Evolutionary conservation across 2,797 vertebrate genomes (phyloP).

Genomic region (Myripristis jacobus): DNA sequence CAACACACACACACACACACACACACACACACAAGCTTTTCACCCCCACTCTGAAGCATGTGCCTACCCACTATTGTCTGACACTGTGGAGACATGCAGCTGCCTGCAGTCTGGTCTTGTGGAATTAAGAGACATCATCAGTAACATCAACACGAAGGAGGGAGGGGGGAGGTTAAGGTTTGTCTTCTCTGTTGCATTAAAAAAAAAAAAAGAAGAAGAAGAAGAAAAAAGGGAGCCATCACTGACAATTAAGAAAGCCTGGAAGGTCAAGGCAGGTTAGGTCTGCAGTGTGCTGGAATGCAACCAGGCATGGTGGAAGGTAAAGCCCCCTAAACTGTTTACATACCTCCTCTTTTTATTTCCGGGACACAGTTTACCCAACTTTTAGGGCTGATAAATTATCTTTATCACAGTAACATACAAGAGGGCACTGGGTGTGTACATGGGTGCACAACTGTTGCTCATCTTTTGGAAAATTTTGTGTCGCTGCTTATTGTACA

Average conservation of each 20-base stretch:
- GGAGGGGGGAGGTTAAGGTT: slow-evolving; percentile 61
- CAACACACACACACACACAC: slow-evolving; percentile 45
- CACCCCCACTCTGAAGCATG: slow-evolving; percentile 63
- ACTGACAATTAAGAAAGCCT: slow-evolving; percentile 53
- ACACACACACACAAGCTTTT: slow-evolving; percentile 47
- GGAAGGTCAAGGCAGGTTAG: slow-evolving; percentile 60
- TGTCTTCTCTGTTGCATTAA: slow-evolving; percentile 48
- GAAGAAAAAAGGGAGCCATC: slow-evolving; percentile 13
- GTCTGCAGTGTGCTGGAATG: slow-evolving; percentile 70
- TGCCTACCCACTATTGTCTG: slow-evolving; percentile 73
- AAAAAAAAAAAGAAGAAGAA: too few species aligned
- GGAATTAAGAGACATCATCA: slow-evolving; percentile 54
- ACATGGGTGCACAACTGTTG: slow-evolving; percentile 42
- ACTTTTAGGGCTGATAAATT: too few species aligned
- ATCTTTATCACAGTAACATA: too few species aligned
- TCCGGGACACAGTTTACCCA: slow-evolving; percentile 7
- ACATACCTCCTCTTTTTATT: slow-evolving; percentile 42
- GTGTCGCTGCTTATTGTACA: slow-evolving; percentile 23
- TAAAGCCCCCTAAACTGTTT: slow-evolving; percentile 47
- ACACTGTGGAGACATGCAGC: slow-evolving; percentile 75
- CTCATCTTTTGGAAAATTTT: slow-evolving; percentile 39
- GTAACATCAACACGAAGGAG: slow-evolving; percentile 47
- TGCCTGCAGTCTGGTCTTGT: slow-evolving; percentile 72
- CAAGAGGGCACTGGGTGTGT: neutral
- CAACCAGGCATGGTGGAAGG: slow-evolving; percentile 49